Evolutionary conservation across 2,888 invertebrate genomes (phyloP).

Genomic region (Nemotelus nigrinus): DNA sequence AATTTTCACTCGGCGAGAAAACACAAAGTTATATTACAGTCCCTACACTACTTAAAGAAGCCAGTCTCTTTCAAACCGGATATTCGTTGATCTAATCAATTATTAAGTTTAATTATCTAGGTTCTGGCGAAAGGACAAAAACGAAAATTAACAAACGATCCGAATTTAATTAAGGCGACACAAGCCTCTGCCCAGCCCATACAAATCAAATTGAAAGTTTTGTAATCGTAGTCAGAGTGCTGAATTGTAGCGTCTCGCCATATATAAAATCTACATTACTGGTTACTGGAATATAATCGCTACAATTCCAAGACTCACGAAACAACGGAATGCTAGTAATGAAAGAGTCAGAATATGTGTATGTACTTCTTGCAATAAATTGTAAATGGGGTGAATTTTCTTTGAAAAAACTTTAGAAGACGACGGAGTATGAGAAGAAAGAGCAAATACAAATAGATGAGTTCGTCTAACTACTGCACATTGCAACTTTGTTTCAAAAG

Average conservation of each 20-base stretch:
- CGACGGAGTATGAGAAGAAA: too few relatives aligned
- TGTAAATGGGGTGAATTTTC: too few relatives aligned
- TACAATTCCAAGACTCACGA: too few relatives aligned
- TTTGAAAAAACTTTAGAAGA: too few relatives aligned
- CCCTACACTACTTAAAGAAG: conserved; percentile 2
- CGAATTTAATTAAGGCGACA: conserved; percentile 38
- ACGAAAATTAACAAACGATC: conserved; percentile 19
- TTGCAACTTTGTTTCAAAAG: too few relatives aligned
- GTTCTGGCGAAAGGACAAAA: conserved; percentile 22
- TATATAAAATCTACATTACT: too few relatives aligned
- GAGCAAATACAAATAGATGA: too few relatives aligned
- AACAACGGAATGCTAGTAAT: too few relatives aligned
- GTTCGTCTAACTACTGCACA: too few relatives aligned
- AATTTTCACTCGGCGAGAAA: conserved; percentile 25
- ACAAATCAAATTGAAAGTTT: conserved; percentile 37
- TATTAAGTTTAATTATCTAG: conserved; percentile 41
- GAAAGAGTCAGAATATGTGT: too few relatives aligned
- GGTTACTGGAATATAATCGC: too few relatives aligned
- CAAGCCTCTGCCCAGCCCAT: conserved; percentile 14
- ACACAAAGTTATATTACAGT: conserved; percentile 4
- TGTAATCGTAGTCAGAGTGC: conserved; percentile 13
- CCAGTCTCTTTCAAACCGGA: conserved; percentile 8
- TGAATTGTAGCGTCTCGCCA: not conserved
- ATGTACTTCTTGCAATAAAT: too few relatives aligned
- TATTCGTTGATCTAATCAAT: conserved; percentile 35